Conservation (phyloP, 2,113 vertebrate species). For the Synodontis membranacea region DNA sequence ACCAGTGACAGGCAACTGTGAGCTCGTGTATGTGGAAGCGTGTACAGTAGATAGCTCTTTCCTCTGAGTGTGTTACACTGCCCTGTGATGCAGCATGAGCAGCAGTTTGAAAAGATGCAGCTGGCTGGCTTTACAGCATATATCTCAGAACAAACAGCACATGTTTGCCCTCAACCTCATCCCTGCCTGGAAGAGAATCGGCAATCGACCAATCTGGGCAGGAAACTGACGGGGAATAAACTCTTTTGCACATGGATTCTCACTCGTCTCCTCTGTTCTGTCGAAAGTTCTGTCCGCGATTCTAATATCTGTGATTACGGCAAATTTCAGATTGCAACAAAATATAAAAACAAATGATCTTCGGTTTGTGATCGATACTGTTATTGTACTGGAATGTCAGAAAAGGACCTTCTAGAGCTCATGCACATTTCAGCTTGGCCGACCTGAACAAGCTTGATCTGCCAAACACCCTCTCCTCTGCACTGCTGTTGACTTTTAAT, state of each 20-base stretch:
- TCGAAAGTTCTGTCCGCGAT: too few species aligned
- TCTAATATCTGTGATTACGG: not conserved
- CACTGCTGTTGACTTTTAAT: conserved; percentile 10
- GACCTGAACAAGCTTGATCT: not conserved
- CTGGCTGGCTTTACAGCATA: not conserved
- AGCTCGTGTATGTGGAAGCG: not conserved
- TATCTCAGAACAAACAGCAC: not conserved
- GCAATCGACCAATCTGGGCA: not conserved
- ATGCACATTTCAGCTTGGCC: not conserved
- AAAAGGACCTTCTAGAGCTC: not conserved
- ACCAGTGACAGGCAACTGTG: not conserved
- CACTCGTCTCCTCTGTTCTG: not conserved
- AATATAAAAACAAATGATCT: too few species aligned
- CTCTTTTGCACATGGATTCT: not conserved
- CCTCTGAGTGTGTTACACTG: not conserved
- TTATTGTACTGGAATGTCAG: not conserved
- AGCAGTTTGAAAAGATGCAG: not conserved
- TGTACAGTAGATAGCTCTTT: not conserved
- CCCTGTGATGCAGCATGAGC: not conserved
- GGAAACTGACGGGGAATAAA: not conserved
- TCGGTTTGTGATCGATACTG: not conserved
- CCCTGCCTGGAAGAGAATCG: not conserved
- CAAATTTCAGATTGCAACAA: not conserved
- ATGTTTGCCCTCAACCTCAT: not conserved
- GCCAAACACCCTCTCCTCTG: not conserved